Conservation (phyloP, 2,888 invertebrate genomes). For the Erpobdella octoculata region DNA sequence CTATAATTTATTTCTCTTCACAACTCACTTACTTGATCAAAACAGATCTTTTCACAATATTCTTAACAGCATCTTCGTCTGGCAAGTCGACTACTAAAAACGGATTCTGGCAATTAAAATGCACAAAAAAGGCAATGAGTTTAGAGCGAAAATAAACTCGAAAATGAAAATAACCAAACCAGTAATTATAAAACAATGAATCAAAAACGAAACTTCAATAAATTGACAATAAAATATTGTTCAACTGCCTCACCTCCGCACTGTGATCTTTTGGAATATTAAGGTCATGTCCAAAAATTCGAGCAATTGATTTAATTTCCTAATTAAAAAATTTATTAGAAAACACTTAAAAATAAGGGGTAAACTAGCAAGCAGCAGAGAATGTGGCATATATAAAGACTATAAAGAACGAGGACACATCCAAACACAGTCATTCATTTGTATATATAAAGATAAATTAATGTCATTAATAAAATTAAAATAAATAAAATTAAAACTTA, state of each 20-base stretch:
- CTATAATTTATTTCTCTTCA: not conserved
- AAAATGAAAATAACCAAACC: too few species aligned
- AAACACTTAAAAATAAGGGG: not conserved
- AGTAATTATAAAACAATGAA: not conserved
- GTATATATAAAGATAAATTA: not conserved
- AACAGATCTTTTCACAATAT: conserved; percentile 73
- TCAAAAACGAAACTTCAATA: not conserved
- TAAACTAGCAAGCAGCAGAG: too few species aligned
- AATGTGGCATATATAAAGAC: not conserved
- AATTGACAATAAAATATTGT: too few species aligned
- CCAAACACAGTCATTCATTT: too few species aligned
- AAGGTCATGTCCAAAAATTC: conserved; percentile 57
- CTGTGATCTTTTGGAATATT: conserved; percentile 19
- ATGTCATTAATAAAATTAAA: not conserved
- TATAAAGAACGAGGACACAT: not conserved
- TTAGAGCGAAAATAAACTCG: too few species aligned
- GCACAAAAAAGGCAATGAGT: too few species aligned
- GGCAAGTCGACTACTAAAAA: conserved; percentile 74
- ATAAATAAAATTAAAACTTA: not conserved
- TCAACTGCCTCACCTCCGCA: conserved; percentile 14
- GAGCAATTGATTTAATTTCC: conserved; percentile 73
- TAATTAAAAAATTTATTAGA: conserved; percentile 51
- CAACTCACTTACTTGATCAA: conserved; percentile 59
- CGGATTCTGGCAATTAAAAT: conserved; percentile 57
- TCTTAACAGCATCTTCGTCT: conserved; percentile 63